phyloP scores from a whole-genome alignment of 2,113 vertebrate species.

The Pachypanchax playfairii region DNA sequence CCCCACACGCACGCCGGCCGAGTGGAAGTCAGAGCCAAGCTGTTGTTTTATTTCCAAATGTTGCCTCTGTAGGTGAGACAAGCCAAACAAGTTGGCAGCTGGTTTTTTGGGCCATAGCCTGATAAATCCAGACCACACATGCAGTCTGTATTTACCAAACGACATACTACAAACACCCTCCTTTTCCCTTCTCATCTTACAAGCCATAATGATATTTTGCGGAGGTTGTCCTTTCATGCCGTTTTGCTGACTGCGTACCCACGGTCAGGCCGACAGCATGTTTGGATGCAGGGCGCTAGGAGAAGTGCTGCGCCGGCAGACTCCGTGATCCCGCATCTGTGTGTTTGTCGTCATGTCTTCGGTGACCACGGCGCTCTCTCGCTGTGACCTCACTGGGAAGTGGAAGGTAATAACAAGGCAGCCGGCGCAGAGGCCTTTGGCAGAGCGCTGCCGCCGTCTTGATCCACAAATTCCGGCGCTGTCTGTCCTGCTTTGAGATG shows the following conservation, averaged over 20 bases:
- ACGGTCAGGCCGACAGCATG: slow-evolving; percentile 60
- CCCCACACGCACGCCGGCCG: slow-evolving; percentile 30
- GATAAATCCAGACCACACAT: slow-evolving; percentile 74
- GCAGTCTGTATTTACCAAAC: slow-evolving; percentile 72
- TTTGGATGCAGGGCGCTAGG: slow-evolving; percentile 51
- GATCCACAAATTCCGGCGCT: slow-evolving; percentile 50
- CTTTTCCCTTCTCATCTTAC: slow-evolving; percentile 69
- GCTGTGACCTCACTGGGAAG: slow-evolving; percentile 65
- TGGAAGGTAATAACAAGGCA: slow-evolving; percentile 74
- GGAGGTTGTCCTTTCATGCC: slow-evolving; percentile 60
- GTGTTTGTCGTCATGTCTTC: slow-evolving; percentile 70
- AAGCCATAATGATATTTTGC: slow-evolving; percentile 75
- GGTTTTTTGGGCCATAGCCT: slow-evolving; percentile 27
- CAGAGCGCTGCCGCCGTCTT: slow-evolving; percentile 42
- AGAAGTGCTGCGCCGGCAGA: slow-evolving; percentile 74
- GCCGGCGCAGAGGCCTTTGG: slow-evolving; percentile 39
- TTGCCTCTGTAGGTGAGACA: slow-evolving; percentile 37
- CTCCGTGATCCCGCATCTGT: slow-evolving; percentile 66
- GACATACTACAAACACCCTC: slow-evolving; percentile 73
- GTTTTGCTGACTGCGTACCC: slow-evolving; percentile 70
- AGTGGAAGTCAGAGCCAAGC: slow-evolving; percentile 22
- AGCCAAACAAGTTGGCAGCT: slow-evolving; percentile 50
- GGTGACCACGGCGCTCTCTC: slow-evolving; percentile 32
- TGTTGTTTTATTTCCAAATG: slow-evolving; percentile 20
- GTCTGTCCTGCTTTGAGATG: slow-evolving; percentile 53